Evolutionary conservation across 2,113 vertebrate species (phyloP).

Genomic region (Cynoglossus semilaevis): DNA sequence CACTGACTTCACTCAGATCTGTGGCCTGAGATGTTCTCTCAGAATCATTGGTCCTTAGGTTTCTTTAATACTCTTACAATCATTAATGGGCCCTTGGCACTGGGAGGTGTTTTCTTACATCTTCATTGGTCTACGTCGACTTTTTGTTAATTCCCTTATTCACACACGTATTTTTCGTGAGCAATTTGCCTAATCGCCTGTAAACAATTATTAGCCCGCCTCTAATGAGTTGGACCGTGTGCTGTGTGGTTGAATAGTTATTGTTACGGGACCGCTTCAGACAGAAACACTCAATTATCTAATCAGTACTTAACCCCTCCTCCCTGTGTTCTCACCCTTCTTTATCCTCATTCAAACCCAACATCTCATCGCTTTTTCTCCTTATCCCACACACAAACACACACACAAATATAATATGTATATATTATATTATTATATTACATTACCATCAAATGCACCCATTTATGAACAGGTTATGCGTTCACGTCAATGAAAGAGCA

Average conservation of each 20-base stretch:
- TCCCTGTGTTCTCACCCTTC: slow-evolving; percentile 8
- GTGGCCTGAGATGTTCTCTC: slow-evolving; percentile 36
- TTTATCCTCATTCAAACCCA: slow-evolving; percentile 18
- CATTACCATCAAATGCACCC: slow-evolving; percentile 50
- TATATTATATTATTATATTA: slow-evolving; percentile 65
- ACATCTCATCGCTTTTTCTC: slow-evolving; percentile 2
- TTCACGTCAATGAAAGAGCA: slow-evolving; percentile 40
- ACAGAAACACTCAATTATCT: slow-evolving; percentile 57
- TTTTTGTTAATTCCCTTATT: slow-evolving; percentile 58
- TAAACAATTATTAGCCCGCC: slow-evolving; percentile 46
- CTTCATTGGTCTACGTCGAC: slow-evolving; percentile 50
- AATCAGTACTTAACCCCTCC: slow-evolving; percentile 36
- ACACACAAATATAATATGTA: slow-evolving; percentile 22
- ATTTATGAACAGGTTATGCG: slow-evolving; percentile 47
- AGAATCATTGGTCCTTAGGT: slow-evolving; percentile 33
- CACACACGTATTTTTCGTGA: slow-evolving; percentile 53
- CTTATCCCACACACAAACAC: slow-evolving; percentile 2
- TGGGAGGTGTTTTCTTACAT: slow-evolving; percentile 36
- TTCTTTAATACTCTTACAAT: slow-evolving; percentile 43
- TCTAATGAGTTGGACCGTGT: slow-evolving; percentile 42
- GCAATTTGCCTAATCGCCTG: slow-evolving; percentile 55
- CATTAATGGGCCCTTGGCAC: slow-evolving; percentile 34
- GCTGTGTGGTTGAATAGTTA: slow-evolving; percentile 40
- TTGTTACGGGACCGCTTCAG: slow-evolving; percentile 52
- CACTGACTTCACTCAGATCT: background rate